Evolutionary conservation across 2,888 invertebrate genomes (phyloP).

Genomic region (Hymenopus coronatus): DNA sequence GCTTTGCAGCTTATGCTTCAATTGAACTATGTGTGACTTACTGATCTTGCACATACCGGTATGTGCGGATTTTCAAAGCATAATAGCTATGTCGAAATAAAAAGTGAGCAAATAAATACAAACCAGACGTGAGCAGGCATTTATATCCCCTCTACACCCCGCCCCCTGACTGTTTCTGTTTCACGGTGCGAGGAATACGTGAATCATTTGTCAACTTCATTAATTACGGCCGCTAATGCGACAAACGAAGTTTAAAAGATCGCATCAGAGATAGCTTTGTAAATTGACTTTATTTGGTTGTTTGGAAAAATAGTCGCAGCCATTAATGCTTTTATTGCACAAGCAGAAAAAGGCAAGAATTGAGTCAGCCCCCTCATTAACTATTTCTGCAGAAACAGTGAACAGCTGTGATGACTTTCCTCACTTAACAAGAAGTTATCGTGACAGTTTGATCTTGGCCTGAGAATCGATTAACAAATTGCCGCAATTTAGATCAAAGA

Average conservation of each 20-base stretch:
- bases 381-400: background rate
- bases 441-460: background rate
- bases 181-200: background rate
- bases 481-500: background rate
- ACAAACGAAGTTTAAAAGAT: background rate
- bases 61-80: background rate
- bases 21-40: no score
- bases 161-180: background rate
- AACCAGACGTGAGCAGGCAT: background rate
- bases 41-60: background rate
- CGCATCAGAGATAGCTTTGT: background rate
- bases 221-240: background rate
- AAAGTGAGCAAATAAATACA: background rate
- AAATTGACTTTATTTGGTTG: background rate
- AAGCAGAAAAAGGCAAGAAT: background rate
- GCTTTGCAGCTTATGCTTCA: no score
- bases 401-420: background rate
- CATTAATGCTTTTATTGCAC: background rate
- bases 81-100: background rate
- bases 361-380: background rate
- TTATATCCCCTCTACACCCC: background rate
- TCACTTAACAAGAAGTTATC: background rate
- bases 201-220: background rate
- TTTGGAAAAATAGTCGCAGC: background rate
- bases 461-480: background rate